Conservation (phyloP, 2,888 invertebrate genomes). For the Philaethria dido region DNA sequence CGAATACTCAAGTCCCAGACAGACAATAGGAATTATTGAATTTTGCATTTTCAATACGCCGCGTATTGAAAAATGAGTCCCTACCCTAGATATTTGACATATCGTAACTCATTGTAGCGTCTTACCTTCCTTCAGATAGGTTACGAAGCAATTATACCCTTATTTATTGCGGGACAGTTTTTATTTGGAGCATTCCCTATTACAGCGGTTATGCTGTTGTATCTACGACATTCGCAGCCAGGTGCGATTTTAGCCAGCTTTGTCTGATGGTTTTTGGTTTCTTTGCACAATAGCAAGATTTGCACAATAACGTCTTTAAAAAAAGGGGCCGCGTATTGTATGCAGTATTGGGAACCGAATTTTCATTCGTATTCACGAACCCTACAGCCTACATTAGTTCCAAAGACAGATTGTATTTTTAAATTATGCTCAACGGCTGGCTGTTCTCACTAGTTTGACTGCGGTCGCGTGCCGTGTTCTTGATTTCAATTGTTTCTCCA, state of each 20-base stretch:
- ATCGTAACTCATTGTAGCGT: conserved; percentile 73
- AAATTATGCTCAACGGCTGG: conserved; percentile 46
- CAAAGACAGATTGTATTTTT: conserved; percentile 38
- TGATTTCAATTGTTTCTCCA: conserved; percentile 62
- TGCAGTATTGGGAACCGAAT: conserved; percentile 42
- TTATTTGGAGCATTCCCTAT: conserved; percentile 62
- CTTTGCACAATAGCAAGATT: conserved; percentile 78
- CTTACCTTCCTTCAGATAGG: conserved; percentile 45
- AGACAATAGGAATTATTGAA: conserved; percentile 79
- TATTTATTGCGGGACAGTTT: conserved; percentile 67
- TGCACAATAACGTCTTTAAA: conserved; percentile 75
- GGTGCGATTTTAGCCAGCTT: conserved; percentile 64
- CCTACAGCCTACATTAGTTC: conserved; percentile 41
- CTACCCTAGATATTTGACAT: conserved; percentile 69
- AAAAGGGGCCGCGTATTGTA: conserved; percentile 59
- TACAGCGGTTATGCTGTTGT: conserved; percentile 60
- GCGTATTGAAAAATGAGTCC: conserved; percentile 63
- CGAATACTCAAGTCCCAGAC: conserved; percentile 57
- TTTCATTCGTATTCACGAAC: conserved; percentile 43
- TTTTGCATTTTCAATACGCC: conserved; percentile 71
- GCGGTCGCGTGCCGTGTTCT: conserved; percentile 73
- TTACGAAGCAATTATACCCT: conserved; percentile 69
- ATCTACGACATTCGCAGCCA: conserved; percentile 57
- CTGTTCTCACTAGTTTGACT: conserved; percentile 49
- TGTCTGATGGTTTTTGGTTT: conserved; percentile 63